phyloP scores from a whole-genome alignment of 1,140 invertebrate genomes.

The Lepidotrigona ventralis region DNA sequence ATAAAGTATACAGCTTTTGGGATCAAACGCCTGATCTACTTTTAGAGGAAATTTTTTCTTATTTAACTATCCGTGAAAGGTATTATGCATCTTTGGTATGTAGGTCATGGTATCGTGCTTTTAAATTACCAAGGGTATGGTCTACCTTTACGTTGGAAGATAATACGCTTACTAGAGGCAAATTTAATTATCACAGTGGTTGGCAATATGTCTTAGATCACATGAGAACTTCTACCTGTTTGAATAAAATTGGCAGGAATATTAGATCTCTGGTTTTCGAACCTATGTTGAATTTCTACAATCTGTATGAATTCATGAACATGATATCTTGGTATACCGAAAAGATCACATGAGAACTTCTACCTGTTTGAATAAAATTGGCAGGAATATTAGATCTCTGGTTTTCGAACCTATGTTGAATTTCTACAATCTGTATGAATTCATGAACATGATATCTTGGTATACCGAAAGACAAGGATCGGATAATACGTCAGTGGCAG shows the following conservation, averaged over 20 bases:
- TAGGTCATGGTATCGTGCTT: conserved; percentile 85
- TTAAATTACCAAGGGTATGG: conserved; percentile 89
- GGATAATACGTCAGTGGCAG: conserved; percentile 72
- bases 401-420: conserved; percentile 88
- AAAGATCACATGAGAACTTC: conserved; percentile 88
- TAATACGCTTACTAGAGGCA: conserved; percentile 86
- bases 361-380: conserved; percentile 86
- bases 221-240: conserved; percentile 86
- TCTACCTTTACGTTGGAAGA: conserved; percentile 87
- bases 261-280: conserved; percentile 86
- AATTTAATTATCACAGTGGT: conserved; percentile 91
- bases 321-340: conserved; percentile 88
- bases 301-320: conserved; percentile 92
- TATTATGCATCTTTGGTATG: conserved; percentile 89
- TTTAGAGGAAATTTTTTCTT: conserved; percentile 88
- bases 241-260: conserved; percentile 85
- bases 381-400: conserved; percentile 84
- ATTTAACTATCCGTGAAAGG: conserved; percentile 85
- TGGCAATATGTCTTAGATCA: conserved; percentile 91
- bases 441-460: conserved; percentile 90
- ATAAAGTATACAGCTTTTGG: conserved; percentile 83
- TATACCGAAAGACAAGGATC: conserved; percentile 81
- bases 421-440: conserved; percentile 92
- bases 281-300: conserved; percentile 90
- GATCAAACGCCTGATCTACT: conserved; percentile 87